Evolutionary conservation across 1,140 invertebrate genomes (phyloP).

Genomic region (Orius insidiosus): DNA sequence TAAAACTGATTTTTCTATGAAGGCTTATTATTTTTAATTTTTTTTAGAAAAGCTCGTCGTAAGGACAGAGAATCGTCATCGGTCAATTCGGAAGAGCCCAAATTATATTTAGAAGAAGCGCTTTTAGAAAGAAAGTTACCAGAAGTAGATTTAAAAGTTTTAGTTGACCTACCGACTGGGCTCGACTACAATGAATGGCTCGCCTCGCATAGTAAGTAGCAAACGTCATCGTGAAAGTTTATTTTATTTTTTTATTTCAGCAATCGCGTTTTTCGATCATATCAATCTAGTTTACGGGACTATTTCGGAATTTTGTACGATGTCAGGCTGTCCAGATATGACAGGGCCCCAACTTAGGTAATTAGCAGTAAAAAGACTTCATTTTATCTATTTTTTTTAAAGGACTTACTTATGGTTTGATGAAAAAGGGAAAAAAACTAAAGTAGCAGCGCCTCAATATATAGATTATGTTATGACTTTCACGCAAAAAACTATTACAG

Average conservation of each 20-base stretch:
- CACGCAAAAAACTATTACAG: conserved; percentile 90
- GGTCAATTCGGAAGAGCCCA: conserved; percentile 38
- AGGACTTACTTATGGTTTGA: conserved; percentile 97
- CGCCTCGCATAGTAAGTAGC: conserved; percentile 82
- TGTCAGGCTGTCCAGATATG: conserved; percentile 86
- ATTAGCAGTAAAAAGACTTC: conserved; percentile 10
- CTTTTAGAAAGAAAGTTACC: conserved; percentile 81
- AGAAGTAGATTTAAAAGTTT: conserved; percentile 77
- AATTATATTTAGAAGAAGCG: conserved; percentile 86
- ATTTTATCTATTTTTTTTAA: conserved; percentile 20
- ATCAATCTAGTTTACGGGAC: conserved; percentile 95
- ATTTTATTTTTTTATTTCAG: conserved; percentile 34
- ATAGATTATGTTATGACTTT: conserved; percentile 98
- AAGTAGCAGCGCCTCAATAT: conserved; percentile 92
- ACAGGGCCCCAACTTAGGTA: conserved; percentile 81
- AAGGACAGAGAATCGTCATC: conserved; percentile 75
- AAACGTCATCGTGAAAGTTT: background rate
- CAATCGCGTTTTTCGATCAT: conserved; percentile 93
- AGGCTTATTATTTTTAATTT: conserved; percentile 19
- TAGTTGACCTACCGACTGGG: conserved; percentile 82
- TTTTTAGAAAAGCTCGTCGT: conserved; percentile 78
- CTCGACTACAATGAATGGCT: conserved; percentile 98
- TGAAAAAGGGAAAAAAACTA: conserved; percentile 94
- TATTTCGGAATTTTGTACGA: conserved; percentile 93
- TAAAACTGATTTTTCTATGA: background rate